phyloP scores from a whole-genome alignment of 1,140 invertebrate species.

The Teleogryllus occipitalis region DNA sequence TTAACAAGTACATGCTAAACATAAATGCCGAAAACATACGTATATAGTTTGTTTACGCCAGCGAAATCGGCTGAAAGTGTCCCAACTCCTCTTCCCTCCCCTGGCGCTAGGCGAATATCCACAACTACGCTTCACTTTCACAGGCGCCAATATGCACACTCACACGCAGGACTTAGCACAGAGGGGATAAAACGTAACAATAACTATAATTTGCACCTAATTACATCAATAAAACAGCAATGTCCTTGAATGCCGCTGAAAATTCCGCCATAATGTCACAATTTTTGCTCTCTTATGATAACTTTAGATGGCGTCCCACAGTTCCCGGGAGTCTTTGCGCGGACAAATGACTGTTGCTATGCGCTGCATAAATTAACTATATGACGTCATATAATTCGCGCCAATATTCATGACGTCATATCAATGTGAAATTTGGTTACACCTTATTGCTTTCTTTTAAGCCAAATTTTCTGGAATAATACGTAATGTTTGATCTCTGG shows the following conservation, averaged over 20 bases:
- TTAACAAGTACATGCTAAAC: slow-evolving; percentile 11
- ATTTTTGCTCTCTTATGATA: slow-evolving; percentile 24
- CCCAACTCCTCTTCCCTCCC: slow-evolving; percentile 22
- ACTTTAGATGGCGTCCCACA: slow-evolving; percentile 26
- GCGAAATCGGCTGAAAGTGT: slow-evolving; percentile 17
- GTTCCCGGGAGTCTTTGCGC: slow-evolving; percentile 23
- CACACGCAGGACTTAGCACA: background rate
- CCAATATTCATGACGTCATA: background rate
- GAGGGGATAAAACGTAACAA: background rate
- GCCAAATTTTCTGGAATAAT: too few relatives aligned
- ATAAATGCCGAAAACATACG: slow-evolving; percentile 16
- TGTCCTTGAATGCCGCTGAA: slow-evolving; percentile 24
- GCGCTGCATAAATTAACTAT: slow-evolving; percentile 22
- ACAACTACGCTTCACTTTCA: slow-evolving; percentile 16
- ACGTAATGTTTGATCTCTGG: too few relatives aligned
- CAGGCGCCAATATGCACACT: background rate
- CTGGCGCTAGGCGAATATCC: slow-evolving; percentile 20
- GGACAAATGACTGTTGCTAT: slow-evolving; percentile 22
- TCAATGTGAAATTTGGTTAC: background rate
- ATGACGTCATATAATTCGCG: slow-evolving; percentile 21
- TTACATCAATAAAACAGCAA: slow-evolving; percentile 20
- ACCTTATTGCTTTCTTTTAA: too few relatives aligned
- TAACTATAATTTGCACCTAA: slow-evolving; percentile 14
- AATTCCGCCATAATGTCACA: slow-evolving; percentile 26
- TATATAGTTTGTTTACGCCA: slow-evolving; percentile 23